These are phyloP conservation scores for Drosophila picticornis DNA, from an alignment of 2,888 invertebrate genomes.

Conservation along the genomic window DNA sequence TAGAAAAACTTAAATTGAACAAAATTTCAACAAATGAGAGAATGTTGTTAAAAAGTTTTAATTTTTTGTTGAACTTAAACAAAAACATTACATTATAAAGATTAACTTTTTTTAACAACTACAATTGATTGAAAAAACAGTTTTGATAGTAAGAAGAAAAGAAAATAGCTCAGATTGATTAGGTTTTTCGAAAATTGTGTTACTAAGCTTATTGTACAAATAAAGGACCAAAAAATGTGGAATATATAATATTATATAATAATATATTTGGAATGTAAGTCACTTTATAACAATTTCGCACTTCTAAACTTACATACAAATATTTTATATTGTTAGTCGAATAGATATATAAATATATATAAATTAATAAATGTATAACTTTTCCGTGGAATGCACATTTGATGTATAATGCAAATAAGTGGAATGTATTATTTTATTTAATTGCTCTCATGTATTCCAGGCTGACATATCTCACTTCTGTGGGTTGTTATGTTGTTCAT, in stretches of 20 bases:
- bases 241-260: no score
- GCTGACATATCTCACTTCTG: neutral
- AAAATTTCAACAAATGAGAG: neutral
- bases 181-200: neutral
- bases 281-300: neutral
- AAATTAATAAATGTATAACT: neutral
- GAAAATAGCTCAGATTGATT: neutral
- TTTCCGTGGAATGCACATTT: neutral
- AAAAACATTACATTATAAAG: neutral
- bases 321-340: neutral
- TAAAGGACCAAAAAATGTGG: neutral
- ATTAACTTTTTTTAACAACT: neutral
- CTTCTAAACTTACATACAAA: neutral
- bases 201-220: neutral
- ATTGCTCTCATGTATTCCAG: neutral
- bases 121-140: neutral
- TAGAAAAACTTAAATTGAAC: neutral
- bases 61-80: neutral
- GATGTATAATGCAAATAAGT: conserved; percentile 5
- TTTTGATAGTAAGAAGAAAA: neutral
- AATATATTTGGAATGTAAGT: neutral
- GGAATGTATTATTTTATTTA: neutral
- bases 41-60: neutral
- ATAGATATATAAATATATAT: neutral
- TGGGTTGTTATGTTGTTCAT: conserved; percentile 12